Evolutionary conservation across 2,797 vertebrate species (phyloP).

Genomic region (Toxotes lorentzi): DNA sequence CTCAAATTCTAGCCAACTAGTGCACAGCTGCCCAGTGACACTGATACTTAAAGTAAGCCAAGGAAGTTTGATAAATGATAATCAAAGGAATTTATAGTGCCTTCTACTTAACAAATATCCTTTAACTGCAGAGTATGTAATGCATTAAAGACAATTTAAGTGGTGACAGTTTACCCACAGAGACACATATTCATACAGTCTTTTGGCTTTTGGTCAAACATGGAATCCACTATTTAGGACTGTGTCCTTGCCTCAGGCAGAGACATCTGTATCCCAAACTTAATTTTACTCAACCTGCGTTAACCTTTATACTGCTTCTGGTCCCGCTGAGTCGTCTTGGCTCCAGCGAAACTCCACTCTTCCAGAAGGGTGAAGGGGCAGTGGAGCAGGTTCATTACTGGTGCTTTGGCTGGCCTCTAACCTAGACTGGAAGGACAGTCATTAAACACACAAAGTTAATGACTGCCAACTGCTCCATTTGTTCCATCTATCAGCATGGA

Average conservation of each 20-base stretch:
- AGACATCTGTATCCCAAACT: conserved; percentile 43
- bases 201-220: background rate
- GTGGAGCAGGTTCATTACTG: conserved; percentile 52
- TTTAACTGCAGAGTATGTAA: background rate
- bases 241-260: conserved; percentile 31
- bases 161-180: background rate
- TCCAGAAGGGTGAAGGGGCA: conserved; percentile 47
- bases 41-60: background rate
- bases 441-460: conserved; percentile 66
- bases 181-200: background rate
- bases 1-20: fast-evolving
- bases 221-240: conserved; percentile 1
- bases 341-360: conserved; percentile 41
- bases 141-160: background rate
- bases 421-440: conserved; percentile 50
- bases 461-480: conserved; percentile 51
- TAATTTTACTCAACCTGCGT: conserved; percentile 40
- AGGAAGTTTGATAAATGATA: background rate
- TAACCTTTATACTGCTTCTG: conserved; percentile 56
- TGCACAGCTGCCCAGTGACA: background rate
- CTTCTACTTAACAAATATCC: too few species aligned
- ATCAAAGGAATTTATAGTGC: background rate
- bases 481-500: conserved; percentile 32
- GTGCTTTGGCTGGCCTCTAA: conserved; percentile 50
- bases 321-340: conserved; percentile 54